Conservation (phyloP, 2,888 invertebrate genomes). For the Laothoe populi region DNA sequence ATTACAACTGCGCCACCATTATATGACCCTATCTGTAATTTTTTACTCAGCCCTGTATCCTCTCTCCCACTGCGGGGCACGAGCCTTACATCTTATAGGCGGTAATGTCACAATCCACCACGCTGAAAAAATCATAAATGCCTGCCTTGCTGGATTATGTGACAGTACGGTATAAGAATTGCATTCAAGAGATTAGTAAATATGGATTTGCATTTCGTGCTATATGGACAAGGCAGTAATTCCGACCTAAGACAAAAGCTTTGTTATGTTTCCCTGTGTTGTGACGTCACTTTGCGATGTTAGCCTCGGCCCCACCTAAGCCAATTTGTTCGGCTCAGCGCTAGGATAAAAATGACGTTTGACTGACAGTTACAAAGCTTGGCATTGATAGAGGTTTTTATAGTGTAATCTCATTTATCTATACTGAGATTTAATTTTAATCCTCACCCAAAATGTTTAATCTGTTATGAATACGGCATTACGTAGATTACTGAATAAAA, state of each 20-base stretch:
- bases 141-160: too few relatives aligned
- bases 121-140: too few relatives aligned
- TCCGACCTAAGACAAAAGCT: conserved; percentile 6
- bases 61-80: too few relatives aligned
- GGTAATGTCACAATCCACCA: too few relatives aligned
- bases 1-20: too few relatives aligned
- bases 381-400: conserved; percentile 40
- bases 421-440: conserved; percentile 40
- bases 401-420: conserved; percentile 41
- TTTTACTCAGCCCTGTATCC: too few relatives aligned
- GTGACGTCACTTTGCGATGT: conserved; percentile 1
- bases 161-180: too few relatives aligned
- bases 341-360: conserved; percentile 28
- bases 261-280: conserved; percentile 10
- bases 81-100: too few relatives aligned
- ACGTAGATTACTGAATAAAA: not conserved
- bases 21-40: too few relatives aligned
- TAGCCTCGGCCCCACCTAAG: conserved; percentile 23
- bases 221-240: not conserved
- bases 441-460: conserved; percentile 42
- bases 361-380: conserved; percentile 27
- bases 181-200: not conserved
- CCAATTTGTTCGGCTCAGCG: conserved; percentile 27
- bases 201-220: not conserved
- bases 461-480: conserved; percentile 33